Percentiles rank a stretch among this genome's conserved stretches.
Evolutionary conservation across 1,140 invertebrate genomes (phyloP).

Genomic region (Nasonia longicornis): DNA sequence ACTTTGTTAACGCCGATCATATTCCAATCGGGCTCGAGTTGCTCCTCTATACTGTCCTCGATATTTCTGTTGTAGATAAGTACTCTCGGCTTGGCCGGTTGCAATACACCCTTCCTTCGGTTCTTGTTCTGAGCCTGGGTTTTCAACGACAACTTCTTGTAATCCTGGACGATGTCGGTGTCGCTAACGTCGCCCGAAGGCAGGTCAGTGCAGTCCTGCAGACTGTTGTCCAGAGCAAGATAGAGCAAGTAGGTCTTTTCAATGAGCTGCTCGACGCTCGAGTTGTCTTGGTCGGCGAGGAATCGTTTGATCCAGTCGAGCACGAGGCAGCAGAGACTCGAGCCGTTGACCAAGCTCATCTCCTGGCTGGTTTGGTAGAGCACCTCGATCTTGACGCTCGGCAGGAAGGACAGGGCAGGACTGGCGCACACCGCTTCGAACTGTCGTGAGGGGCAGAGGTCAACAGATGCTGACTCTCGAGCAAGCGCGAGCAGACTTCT

Average conservation of each 20-base stretch:
- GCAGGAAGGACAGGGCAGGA: constrained; percentile 72
- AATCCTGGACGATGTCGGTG: constrained; percentile 84
- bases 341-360: constrained; percentile 72
- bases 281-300: constrained; percentile 62
- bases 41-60: constrained; percentile 67
- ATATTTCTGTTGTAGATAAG: constrained; percentile 74
- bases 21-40: constrained; percentile 76
- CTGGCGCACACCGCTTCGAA: constrained; percentile 73
- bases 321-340: constrained; percentile 76
- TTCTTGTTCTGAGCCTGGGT: constrained; percentile 63
- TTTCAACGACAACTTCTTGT: constrained; percentile 79
- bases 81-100: constrained; percentile 75
- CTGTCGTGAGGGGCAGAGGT: constrained; percentile 55
- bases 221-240: constrained; percentile 78
- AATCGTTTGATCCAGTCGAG: constrained; percentile 77
- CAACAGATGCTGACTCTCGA: constrained; percentile 13
- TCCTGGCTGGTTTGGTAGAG: constrained; percentile 75
- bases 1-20: constrained; percentile 74
- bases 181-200: constrained; percentile 77
- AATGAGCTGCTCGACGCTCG: constrained; percentile 68
- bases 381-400: constrained; percentile 77
- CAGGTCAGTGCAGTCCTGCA: constrained; percentile 84
- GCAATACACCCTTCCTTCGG: constrained; percentile 66
- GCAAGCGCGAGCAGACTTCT: constrained; percentile 13
- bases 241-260: constrained; percentile 83